Conservation (phyloP, 2,113 vertebrate genomes). For the Sceloporus undulatus region DNA sequence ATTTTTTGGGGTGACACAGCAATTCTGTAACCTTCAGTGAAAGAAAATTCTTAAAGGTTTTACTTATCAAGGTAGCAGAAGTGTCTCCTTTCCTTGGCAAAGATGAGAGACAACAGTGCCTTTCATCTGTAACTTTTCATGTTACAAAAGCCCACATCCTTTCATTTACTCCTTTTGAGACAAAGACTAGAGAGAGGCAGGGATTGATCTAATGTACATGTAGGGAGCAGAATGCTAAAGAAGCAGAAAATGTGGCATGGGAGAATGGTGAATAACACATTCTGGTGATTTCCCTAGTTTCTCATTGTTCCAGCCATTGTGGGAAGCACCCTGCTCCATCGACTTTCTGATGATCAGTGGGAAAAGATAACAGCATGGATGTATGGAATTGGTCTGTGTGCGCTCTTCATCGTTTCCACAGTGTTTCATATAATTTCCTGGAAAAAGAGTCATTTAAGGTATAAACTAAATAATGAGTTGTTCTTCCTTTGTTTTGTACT, state of each 20-base stretch:
- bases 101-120: background rate
- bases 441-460: conserved; percentile 99
- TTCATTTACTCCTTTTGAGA: conserved; percentile 15
- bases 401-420: conserved; percentile 95
- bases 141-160: background rate
- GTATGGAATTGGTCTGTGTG: conserved; percentile 93
- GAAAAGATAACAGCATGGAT: conserved; percentile 95
- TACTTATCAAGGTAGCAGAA: background rate
- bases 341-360: conserved; percentile 91
- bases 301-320: conserved; percentile 93
- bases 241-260: background rate
- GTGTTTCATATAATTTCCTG: conserved; percentile 95
- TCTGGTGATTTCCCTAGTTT: conserved; percentile 71
- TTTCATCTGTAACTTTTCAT: background rate
- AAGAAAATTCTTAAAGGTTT: conserved; percentile 24
- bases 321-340: conserved; percentile 90
- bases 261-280: rapidly evolving
- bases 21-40: background rate
- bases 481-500: background rate
- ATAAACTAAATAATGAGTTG: rapidly evolving
- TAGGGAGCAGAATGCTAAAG: background rate
- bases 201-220: background rate
- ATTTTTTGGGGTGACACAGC: conserved; percentile 21
- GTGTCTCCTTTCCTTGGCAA: background rate
- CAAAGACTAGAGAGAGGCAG: background rate